Conservation (phyloP, 2,888 invertebrate genomes). For the Trilocha varians region DNA sequence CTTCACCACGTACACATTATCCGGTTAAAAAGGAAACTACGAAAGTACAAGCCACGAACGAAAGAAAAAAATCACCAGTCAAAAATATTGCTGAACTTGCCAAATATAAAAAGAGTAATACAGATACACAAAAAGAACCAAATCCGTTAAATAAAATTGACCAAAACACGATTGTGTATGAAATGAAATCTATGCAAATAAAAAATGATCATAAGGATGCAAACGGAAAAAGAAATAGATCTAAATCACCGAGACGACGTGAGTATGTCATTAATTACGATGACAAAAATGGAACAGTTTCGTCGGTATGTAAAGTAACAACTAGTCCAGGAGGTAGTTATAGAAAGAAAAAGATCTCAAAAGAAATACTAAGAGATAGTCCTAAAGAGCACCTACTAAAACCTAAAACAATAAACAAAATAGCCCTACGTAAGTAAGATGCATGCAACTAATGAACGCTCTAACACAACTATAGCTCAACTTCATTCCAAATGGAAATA, state of each 20-base stretch:
- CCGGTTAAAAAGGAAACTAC: not conserved
- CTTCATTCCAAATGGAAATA: slow-evolving; percentile 48
- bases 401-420: slow-evolving; percentile 43
- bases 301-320: slow-evolving; percentile 56
- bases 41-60: not conserved
- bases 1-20: not conserved
- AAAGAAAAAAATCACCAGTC: not conserved
- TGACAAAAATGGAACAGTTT: slow-evolving; percentile 63
- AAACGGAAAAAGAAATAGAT: slow-evolving; percentile 19
- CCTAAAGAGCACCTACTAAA: slow-evolving; percentile 35
- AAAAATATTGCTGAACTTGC: not conserved
- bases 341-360: slow-evolving; percentile 36
- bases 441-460: slow-evolving; percentile 42
- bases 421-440: slow-evolving; percentile 64
- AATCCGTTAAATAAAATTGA: not conserved
- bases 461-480: slow-evolving; percentile 37
- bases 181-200: slow-evolving; percentile 2
- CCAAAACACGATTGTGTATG: slow-evolving; percentile 1
- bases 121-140: not conserved
- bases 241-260: slow-evolving; percentile 35
- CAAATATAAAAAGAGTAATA: not conserved
- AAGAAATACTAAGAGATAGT: slow-evolving; percentile 34
- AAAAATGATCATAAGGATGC: slow-evolving; percentile 18
- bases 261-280: slow-evolving; percentile 65
- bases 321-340: slow-evolving; percentile 30